Evolutionary conservation across 2,888 invertebrate genomes (phyloP).

Genomic region (Tinea trinotella): DNA sequence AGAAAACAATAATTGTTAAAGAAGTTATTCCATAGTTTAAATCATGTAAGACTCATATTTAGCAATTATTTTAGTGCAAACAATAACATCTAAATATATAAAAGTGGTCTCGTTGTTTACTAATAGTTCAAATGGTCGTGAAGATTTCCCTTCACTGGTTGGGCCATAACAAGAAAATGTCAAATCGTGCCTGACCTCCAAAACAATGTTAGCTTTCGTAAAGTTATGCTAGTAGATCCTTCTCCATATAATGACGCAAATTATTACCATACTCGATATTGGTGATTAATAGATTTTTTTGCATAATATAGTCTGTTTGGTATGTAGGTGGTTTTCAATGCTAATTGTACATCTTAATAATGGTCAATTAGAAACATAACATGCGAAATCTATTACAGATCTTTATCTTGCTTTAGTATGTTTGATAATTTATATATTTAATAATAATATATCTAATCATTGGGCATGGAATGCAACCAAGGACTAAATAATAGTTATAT

Average conservation of each 20-base stretch:
- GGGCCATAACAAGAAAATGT: constrained; percentile 53
- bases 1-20: constrained; percentile 46
- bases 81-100: too few relatives aligned
- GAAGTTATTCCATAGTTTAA: constrained; percentile 28
- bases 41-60: constrained; percentile 36
- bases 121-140: too few relatives aligned
- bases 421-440: too few relatives aligned
- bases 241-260: not conserved
- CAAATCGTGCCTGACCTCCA: constrained; percentile 60
- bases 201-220: constrained; percentile 25
- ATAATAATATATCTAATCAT: too few relatives aligned
- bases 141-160: constrained; percentile 49
- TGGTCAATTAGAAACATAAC: not conserved
- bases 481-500: too few relatives aligned
- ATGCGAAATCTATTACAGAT: not conserved
- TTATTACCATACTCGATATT: constrained; percentile 18
- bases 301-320: constrained; percentile 34
- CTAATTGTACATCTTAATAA: constrained; percentile 40
- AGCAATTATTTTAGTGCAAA: not conserved
- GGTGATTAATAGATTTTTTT: constrained; percentile 11
- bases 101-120: too few relatives aligned
- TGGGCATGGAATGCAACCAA: too few relatives aligned
- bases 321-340: constrained; percentile 46
- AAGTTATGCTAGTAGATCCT: not conserved
- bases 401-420: too few relatives aligned